A percentile compares a stretch with the other conserved stretches of the same genome.
Conservation (phyloP, 2,888 invertebrate species). For the Euzetes globulus region DNA sequence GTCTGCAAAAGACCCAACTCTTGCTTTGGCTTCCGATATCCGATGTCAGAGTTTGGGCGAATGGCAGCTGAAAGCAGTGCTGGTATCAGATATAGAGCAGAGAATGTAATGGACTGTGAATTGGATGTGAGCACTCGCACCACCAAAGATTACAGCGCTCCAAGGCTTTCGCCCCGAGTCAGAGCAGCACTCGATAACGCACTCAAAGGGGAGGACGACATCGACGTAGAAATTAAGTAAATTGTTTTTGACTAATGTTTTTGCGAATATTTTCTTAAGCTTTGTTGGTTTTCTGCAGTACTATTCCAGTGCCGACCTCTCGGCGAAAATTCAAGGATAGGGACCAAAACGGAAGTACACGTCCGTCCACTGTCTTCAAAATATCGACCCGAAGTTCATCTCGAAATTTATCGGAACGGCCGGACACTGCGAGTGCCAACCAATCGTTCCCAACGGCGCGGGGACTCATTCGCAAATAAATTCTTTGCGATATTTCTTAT, state of each 20-base stretch:
- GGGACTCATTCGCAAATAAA: conserved; percentile 28
- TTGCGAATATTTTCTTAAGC: not conserved
- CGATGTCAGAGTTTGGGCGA: conserved; percentile 56
- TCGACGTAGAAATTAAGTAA: conserved; percentile 34
- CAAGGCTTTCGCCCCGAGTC: conserved; percentile 61
- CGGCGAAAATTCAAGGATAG: not conserved
- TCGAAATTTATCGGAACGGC: conserved; percentile 31
- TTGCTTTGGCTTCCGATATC: conserved; percentile 57
- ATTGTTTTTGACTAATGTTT: not conserved
- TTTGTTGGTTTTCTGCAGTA: not conserved
- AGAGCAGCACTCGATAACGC: conserved; percentile 60
- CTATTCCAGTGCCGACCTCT: not conserved
- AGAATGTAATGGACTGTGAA: conserved; percentile 66
- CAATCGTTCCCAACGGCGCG: conserved; percentile 6
- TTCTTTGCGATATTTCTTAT: not conserved
- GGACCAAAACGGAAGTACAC: not conserved
- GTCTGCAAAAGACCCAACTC: conserved; percentile 57
- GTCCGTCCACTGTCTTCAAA: conserved; percentile 17
- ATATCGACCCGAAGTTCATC: conserved; percentile 2
- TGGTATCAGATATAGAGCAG: conserved; percentile 49
- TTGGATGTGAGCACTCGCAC: conserved; percentile 68
- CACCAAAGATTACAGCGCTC: conserved; percentile 65
- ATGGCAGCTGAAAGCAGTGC: conserved; percentile 53
- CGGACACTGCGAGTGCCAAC: conserved; percentile 32
- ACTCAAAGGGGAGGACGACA: conserved; percentile 54